These are phyloP conservation scores for Pseudachorutes palmiensis DNA, from an alignment of 1,140 invertebrate genomes.

Conservation along the genomic window DNA sequence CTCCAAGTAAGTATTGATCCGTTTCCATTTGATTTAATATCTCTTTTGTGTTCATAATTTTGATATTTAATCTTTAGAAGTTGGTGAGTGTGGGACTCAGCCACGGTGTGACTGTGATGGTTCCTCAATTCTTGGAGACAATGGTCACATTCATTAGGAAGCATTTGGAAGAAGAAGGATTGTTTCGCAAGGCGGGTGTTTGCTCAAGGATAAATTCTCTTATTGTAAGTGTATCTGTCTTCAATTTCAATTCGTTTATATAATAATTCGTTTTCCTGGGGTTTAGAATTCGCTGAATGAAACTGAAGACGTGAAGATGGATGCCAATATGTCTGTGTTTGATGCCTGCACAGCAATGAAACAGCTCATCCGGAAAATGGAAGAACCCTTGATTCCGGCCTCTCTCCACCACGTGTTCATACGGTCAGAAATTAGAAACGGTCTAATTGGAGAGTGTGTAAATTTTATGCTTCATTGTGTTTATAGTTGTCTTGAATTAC, in stretches of 20 bases:
- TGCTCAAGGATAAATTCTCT: conserved; percentile 18
- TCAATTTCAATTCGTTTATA: conserved; percentile 8
- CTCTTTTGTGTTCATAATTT: neutral
- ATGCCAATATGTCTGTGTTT: conserved; percentile 24
- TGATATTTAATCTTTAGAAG: neutral
- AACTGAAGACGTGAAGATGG: conserved; percentile 5
- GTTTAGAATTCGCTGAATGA: conserved; percentile 16
- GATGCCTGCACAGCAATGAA: conserved; percentile 32
- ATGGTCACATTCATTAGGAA: conserved; percentile 26
- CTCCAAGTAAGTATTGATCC: neutral
- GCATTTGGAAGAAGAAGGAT: conserved; percentile 27
- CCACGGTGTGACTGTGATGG: neutral
- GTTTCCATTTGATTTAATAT: neutral
- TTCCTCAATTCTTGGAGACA: conserved; percentile 12
- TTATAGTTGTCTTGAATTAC: conserved; percentile 27
- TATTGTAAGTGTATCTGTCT: conserved; percentile 20
- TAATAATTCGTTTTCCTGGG: too few species aligned
- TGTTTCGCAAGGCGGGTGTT: conserved; percentile 28
- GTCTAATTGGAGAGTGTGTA: neutral
- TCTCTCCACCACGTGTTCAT: conserved; percentile 25
- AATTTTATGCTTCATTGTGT: conserved; percentile 1
- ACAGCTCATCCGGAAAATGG: conserved; percentile 28
- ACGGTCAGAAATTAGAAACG: conserved; percentile 13
- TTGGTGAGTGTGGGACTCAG: neutral
- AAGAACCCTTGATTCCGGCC: conserved; percentile 25